Evolutionary conservation across 2,888 invertebrate genomes (phyloP), one percentile per base, ranked within the genome.

Genomic region (Epistrophella euchroma): DNA sequence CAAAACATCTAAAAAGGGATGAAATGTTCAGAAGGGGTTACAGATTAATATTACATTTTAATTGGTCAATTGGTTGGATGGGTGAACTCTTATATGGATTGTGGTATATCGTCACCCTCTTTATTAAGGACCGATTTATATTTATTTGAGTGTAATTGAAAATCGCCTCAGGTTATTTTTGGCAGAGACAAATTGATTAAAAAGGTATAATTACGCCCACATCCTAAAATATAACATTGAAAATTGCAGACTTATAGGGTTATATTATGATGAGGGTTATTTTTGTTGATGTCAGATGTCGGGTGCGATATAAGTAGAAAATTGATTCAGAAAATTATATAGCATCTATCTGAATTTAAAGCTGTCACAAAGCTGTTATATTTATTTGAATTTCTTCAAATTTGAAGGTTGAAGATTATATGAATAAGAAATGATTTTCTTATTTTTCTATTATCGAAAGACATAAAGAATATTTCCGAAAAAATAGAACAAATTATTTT

Each of bases 141-240:
- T 73, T 22, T 50, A 7, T 15, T 15, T 6, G 25, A 25, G 25
- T 60, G 32, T 77, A 73, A 76, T 82, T 77, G 73, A 55, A 66
- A 28, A 35, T 37, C 58, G 66, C 55, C 74, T 10, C 22, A 60
- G 74, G 83, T 70, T 83, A 83, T 78, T 83, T 83, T 78, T 78
- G 74, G 78, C 19, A 13, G 1, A 74, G 83, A 78, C 83, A 74
- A 83, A 83, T 83, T 83, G 78, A 74, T 71, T 83, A 78, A 64
- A 74, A 74, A 25, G 37, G 70, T 74, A 32, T 32, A 77, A 68
- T 83, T 66, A 70, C 25, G 74, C 52, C 32, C 60, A 22, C 64
- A 47, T 55, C 22, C 32, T 35, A 15, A 45, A 43, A 50, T 40
- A 56, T 37, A 45, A 11, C 4, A 17, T 64, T 55, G 58, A 4